Conservation (phyloP, 2,113 vertebrate genomes). For the Anarhynchus alexandrinus region DNA sequence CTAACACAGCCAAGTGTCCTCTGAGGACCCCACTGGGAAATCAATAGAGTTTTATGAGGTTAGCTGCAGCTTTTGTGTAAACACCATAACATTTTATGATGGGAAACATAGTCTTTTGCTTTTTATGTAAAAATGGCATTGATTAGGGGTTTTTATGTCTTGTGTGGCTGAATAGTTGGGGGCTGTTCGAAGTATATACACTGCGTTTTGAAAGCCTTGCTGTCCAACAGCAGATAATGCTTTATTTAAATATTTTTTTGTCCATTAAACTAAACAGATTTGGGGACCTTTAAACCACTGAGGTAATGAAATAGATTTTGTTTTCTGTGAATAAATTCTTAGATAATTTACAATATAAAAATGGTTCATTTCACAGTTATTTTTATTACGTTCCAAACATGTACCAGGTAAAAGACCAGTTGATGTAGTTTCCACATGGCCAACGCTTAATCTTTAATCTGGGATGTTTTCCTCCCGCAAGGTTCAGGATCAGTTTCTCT, state of each 20-base stretch:
- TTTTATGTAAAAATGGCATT: constrained; percentile 69
- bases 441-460: neutral
- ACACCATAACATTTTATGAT: constrained; percentile 80
- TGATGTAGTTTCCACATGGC: neutral
- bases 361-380: neutral
- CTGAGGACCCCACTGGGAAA: constrained; percentile 73
- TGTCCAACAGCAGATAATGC: constrained; percentile 22
- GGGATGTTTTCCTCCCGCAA: neutral
- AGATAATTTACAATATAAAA: constrained; percentile 6
- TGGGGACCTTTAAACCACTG: constrained; percentile 24
- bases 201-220: constrained; percentile 30
- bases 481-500: neutral
- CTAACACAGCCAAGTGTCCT: constrained; percentile 70
- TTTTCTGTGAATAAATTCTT: neutral
- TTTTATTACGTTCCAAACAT: neutral
- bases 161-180: neutral
- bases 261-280: constrained; percentile 36
- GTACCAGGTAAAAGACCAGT: neutral
- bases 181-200: constrained; percentile 10
- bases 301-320: constrained; percentile 13
- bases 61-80: constrained; percentile 77
- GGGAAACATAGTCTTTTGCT: constrained; percentile 74
- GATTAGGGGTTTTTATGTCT: constrained; percentile 37
- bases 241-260: constrained; percentile 47
- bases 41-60: constrained; percentile 74